Evolutionary conservation across 37 sponge, comb jelly and placozoan species (phyloP), one percentile per base, ranked within the genome.

Genomic region (Corticium candelabrum): DNA sequence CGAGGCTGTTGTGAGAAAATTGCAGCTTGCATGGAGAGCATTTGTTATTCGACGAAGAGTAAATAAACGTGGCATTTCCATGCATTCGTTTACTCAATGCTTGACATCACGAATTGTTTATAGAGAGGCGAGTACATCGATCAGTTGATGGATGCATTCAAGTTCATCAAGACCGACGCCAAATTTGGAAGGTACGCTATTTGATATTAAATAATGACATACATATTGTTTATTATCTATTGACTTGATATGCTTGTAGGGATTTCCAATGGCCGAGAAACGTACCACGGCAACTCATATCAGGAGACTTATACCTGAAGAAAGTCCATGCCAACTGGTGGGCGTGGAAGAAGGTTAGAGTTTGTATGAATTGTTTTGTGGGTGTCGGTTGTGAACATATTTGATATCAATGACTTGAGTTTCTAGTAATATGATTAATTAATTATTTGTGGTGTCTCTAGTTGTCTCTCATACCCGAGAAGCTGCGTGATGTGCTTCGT

Each of bases 301-400:
- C 41, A 76, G 82, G 75, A 30, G 35, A 5, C 27, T 35, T 35
- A 38, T 69, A 77, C 31, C 32, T 82, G 33, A 37, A 85, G 68
- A 41, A 75, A 32, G 78, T 89, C 21, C 80, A 86, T 15, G 32
- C 29, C 67, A 86, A 76, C 75, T 89, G 89, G 89, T 80, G 83
- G 81, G 89, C 89, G 3, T 56, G 31, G 29, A 72, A 50, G 40
- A 78, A 79, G 75, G 40, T 87, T 15, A 15, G 36, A 50, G 15
- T 50, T 50, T 21, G 62, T 50, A 50, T 50, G 62, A 27, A 50
- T n/a, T n/a, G n/a, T 50, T 11, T 21, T 50, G 62, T 11, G 62
- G 62, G 62, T 50, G 21, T 27, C 62, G 62, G 62, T 11, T 21
- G 11, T 50, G 15, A 50, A 27, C 11, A 50, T 50, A 11, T 50